phyloP scores from a whole-genome alignment of 2,888 invertebrate genomes.

The Trachelus tabidus region DNA sequence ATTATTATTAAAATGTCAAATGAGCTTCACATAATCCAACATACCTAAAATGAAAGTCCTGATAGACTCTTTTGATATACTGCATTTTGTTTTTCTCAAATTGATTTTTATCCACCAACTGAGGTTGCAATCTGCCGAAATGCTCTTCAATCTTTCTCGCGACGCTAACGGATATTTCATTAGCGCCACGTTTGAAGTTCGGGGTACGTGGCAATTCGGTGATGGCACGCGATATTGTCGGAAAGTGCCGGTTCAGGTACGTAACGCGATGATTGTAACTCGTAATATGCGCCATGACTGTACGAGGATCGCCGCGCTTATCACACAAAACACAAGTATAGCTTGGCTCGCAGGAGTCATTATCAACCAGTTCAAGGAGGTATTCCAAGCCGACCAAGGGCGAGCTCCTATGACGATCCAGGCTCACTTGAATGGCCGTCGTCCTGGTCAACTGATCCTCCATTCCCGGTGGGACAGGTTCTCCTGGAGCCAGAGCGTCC shows the following conservation, averaged over 20 bases:
- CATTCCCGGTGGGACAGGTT: conserved; percentile 78
- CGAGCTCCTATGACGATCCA: conserved; percentile 70
- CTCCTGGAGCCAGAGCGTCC: conserved; percentile 70
- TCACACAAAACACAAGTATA: conserved; percentile 84
- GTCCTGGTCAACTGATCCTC: conserved; percentile 71
- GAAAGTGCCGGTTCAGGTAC: conserved; percentile 77
- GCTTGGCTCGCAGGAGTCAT: conserved; percentile 75
- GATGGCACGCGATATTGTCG: conserved; percentile 71
- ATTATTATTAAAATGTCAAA: not conserved
- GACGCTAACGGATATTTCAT: conserved; percentile 66
- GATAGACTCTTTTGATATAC: conserved; percentile 73
- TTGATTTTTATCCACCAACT: conserved; percentile 75
- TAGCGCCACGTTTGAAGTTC: conserved; percentile 67
- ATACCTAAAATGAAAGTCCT: conserved; percentile 75
- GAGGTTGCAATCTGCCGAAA: conserved; percentile 77
- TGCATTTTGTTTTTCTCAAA: conserved; percentile 74
- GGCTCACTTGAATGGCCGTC: conserved; percentile 68
- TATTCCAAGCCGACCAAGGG: conserved; percentile 82
- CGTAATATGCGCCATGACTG: conserved; percentile 82
- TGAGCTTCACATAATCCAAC: conserved; percentile 30
- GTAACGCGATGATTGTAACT: conserved; percentile 81
- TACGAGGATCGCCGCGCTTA: conserved; percentile 82
- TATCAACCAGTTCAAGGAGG: conserved; percentile 78
- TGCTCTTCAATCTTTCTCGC: conserved; percentile 80
- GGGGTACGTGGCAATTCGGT: conserved; percentile 72